Base-by-base conservation (phyloP, 2,797 vertebrate genomes). In the Epinephelus awoara region DNA sequence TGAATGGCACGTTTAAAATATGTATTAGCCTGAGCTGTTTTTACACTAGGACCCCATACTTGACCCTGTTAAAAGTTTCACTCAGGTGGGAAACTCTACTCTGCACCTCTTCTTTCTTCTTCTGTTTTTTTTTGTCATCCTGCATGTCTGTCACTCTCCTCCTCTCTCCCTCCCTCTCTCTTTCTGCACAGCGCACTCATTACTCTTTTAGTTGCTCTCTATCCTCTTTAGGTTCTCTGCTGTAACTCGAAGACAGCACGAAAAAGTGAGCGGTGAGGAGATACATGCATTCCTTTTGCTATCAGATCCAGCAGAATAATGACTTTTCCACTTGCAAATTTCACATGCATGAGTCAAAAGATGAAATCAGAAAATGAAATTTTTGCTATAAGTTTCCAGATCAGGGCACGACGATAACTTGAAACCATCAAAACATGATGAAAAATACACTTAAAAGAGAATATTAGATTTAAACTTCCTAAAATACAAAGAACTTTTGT, bases 11-110 rank as follows among this genome's bases (percentile, higher is more conserved):
- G 21, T 90, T 91, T 91, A 76, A 91, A 91, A 80, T 80, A 79
- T 80, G 86, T 92, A 88, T 90, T 62, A 75, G 58, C 67, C 71
- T 6, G n/a, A 50, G 76, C 82, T 75, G 70, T 76, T 85, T 90
- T 78, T 57, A 51, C 87, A 65, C 50, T 19, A 62, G 25, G 67
- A 71, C 74, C 66, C 66, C 66, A 46, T 59, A 77, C 65, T 91
- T 91, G 91, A 92, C 90, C 88, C 84, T 68, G 86, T 78, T 92
- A 78, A 89, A 90, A 80, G 82, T 91, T 86, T 79, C 34, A 69
- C 77, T 67, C 74, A 79, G 85, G 74, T 77, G 78, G 62, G 68
- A 69, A 82, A 74, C 61, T 77, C 49, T 61, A 23, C 55, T n/a
- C 51, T 3, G 27, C 51, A 7, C 40, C 51, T 34, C 71, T 15